A percentile compares a stretch with the other conserved stretches of the same genome.
Conservation (phyloP, 2,113 vertebrate genomes). For the Steatornis caripensis region DNA sequence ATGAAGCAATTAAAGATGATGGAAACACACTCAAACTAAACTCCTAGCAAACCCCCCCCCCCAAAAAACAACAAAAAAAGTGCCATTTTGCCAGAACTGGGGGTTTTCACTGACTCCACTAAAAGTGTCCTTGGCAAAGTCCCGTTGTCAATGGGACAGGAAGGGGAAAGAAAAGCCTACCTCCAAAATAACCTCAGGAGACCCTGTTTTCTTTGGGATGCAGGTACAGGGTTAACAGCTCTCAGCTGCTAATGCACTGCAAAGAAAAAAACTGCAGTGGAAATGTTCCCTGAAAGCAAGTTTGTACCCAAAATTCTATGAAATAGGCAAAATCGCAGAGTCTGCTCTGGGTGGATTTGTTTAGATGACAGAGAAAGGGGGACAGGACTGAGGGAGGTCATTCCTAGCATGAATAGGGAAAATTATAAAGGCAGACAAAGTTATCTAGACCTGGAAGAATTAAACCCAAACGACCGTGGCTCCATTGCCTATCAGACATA, state of each 20-base stretch:
- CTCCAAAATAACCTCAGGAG: background rate
- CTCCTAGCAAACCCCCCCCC: background rate
- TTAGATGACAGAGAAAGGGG: background rate
- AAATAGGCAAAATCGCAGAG: background rate
- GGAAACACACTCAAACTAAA: background rate
- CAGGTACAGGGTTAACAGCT: background rate
- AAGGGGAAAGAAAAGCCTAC: background rate
- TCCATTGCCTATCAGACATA: background rate
- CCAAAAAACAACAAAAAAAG: background rate
- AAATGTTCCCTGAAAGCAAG: background rate
- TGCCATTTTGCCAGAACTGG: background rate
- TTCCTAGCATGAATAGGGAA: background rate
- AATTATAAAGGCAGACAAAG: background rate
- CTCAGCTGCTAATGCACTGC: background rate
- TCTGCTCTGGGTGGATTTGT: background rate
- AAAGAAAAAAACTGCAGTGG: background rate
- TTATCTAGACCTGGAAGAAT: background rate
- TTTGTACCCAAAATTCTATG: background rate
- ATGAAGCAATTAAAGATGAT: background rate
- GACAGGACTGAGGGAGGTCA: background rate
- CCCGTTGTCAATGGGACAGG: background rate
- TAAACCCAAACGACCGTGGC: background rate
- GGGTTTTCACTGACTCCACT: background rate
- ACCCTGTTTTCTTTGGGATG: background rate
- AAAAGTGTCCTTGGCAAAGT: background rate